These are phyloP conservation scores for Scaptomyza hsui DNA, from an alignment of 1,140 invertebrate species.

Conservation along the genomic window DNA sequence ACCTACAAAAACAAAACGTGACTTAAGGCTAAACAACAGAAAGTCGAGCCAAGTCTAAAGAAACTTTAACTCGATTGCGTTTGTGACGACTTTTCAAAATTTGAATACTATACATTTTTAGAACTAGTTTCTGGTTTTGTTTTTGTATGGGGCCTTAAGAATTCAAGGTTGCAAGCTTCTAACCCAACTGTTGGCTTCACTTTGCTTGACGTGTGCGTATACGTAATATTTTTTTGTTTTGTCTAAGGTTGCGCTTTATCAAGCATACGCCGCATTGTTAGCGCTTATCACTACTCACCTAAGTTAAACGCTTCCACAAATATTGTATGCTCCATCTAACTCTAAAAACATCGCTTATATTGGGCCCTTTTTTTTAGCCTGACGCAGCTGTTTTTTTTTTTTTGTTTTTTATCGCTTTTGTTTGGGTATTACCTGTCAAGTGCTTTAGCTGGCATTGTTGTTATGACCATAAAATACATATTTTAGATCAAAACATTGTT, in stretches of 20 bases:
- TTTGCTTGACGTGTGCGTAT: slow-evolving; percentile 33
- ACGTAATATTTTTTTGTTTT: slow-evolving; percentile 35
- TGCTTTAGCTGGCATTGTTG: not conserved
- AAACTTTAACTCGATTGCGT: slow-evolving; percentile 47
- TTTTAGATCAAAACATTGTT: not conserved
- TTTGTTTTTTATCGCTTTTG: not conserved
- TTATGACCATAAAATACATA: not conserved
- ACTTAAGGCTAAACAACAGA: slow-evolving; percentile 66
- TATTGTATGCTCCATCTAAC: not conserved
- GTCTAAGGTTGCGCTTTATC: slow-evolving; percentile 57
- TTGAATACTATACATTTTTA: slow-evolving; percentile 23
- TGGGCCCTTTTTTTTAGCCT: too few relatives aligned
- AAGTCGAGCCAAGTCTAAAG: not conserved
- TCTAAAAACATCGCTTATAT: not conserved
- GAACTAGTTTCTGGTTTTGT: slow-evolving; percentile 40
- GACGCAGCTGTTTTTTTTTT: not conserved
- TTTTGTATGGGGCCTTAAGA: slow-evolving; percentile 17
- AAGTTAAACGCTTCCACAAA: slow-evolving; percentile 7
- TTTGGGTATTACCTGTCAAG: slow-evolving; percentile 10
- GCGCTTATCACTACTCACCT: slow-evolving; percentile 57
- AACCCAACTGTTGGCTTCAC: slow-evolving; percentile 14
- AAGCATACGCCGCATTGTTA: slow-evolving; percentile 55
- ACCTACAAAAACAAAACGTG: slow-evolving; percentile 77
- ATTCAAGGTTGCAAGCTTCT: slow-evolving; percentile 39
- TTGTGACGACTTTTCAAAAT: slow-evolving; percentile 26